These are phyloP conservation scores for Nannobrachium achirus DNA, from an alignment of 2,113 vertebrate species.

Conservation along the genomic window DNA sequence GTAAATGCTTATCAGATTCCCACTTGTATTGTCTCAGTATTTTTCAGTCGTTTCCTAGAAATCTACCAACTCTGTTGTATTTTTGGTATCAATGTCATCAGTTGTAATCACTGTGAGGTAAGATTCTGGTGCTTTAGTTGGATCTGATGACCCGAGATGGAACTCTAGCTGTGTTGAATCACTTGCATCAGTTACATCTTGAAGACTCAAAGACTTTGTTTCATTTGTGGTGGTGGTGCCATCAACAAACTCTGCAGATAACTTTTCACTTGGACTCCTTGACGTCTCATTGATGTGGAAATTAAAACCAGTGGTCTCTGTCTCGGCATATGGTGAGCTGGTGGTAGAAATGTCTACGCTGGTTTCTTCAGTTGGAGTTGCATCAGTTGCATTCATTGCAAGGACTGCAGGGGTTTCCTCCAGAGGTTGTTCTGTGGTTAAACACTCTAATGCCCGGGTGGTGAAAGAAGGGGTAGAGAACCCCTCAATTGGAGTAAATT, in stretches of 20 bases:
- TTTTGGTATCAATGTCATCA: background rate
- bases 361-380: background rate
- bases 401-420: background rate
- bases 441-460: background rate
- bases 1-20: background rate
- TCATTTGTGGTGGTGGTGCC: background rate
- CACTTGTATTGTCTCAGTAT: background rate
- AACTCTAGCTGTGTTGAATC: background rate
- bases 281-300: background rate
- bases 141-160: background rate
- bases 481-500: background rate
- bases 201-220: background rate
- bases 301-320: constrained; percentile 1
- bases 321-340: background rate
- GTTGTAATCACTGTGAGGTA: background rate
- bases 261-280: constrained; percentile 3
- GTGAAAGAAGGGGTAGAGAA: background rate
- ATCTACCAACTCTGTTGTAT: background rate
- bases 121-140: background rate
- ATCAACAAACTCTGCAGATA: constrained; percentile 8
- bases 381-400: background rate
- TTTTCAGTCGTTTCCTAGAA: background rate
- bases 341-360: constrained; percentile 5
- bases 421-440: background rate
- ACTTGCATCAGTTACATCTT: background rate